Conservation (phyloP, 2,888 invertebrate genomes). For the Pyralis farinalis region DNA sequence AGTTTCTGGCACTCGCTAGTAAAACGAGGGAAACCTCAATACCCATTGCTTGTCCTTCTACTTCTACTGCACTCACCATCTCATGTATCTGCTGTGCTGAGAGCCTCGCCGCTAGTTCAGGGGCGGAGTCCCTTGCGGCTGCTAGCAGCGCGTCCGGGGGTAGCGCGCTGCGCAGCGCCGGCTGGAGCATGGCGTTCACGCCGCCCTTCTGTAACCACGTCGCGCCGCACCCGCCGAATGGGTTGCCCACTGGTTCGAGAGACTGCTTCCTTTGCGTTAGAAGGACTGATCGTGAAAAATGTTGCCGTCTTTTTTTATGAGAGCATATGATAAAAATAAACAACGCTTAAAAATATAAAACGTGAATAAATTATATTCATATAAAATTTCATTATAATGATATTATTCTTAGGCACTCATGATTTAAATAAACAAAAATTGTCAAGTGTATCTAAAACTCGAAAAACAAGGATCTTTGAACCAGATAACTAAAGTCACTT, state of each 20-base stretch:
- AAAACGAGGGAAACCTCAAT: too few relatives aligned
- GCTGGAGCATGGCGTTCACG: constrained; percentile 72
- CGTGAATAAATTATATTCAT: too few relatives aligned
- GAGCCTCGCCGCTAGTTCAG: constrained; percentile 87
- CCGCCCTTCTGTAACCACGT: constrained; percentile 66
- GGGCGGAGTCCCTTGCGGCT: constrained; percentile 93
- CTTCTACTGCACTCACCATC: constrained; percentile 89
- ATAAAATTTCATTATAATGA: too few relatives aligned
- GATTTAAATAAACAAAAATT: too few relatives aligned
- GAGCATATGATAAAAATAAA: too few relatives aligned
- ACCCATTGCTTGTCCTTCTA: too few relatives aligned
- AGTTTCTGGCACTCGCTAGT: too few relatives aligned
- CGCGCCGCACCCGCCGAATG: constrained; percentile 79
- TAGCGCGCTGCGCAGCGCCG: constrained; percentile 76
- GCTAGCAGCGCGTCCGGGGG: constrained; percentile 92
- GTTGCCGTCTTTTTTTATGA: constrained; percentile 23
- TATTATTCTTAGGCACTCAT: too few relatives aligned
- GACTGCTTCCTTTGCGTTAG: constrained; percentile 82
- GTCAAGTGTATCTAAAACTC: too few relatives aligned
- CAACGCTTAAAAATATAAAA: too few relatives aligned
- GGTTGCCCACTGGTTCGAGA: constrained; percentile 77
- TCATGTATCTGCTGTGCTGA: constrained; percentile 89
- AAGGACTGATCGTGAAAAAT: constrained; percentile 52
- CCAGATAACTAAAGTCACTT: too few relatives aligned
- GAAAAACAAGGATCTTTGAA: too few relatives aligned